These are phyloP conservation scores for Vespertilio murinus DNA, from an alignment of 2,797 vertebrate genomes.

Conservation along the genomic window DNA sequence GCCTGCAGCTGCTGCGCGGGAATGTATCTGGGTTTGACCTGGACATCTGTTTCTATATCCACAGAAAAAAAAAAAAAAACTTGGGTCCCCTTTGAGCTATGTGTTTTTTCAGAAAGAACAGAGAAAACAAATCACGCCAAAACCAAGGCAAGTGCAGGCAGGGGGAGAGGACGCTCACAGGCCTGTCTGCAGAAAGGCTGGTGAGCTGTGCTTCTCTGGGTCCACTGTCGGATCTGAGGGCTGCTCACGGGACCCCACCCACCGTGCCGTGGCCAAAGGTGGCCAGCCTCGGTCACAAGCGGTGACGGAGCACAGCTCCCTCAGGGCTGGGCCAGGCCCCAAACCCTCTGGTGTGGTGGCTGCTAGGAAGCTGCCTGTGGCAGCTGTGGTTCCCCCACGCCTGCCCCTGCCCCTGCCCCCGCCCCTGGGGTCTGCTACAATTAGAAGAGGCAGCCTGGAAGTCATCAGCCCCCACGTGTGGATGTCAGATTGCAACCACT, in stretches of 20 bases:
- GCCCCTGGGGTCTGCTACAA: not conserved
- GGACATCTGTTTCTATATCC: conserved; percentile 41
- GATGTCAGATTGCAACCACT: not conserved
- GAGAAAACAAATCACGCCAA: not conserved
- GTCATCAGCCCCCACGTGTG: not conserved
- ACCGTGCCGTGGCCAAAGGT: conserved; percentile 74
- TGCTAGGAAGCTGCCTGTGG: not conserved
- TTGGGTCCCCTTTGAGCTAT: not conserved
- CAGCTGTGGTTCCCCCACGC: not conserved
- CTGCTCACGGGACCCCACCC: not conserved
- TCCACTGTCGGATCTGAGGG: conserved; percentile 59
- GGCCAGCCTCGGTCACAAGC: conserved; percentile 75
- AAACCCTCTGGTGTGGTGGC: not conserved
- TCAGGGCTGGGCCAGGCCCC: not conserved
- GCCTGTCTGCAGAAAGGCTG: not conserved
- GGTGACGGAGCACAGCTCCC: conserved; percentile 71
- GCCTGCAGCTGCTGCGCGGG: not conserved
- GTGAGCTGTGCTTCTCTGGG: not conserved
- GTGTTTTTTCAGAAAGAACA: conserved; percentile 34
- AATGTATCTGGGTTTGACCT: conserved; percentile 25
- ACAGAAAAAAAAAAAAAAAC: conserved; percentile 59
- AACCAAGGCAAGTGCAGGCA: not conserved
- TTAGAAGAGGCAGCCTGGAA: not conserved
- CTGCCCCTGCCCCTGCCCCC: not conserved
- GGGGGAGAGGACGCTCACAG: not conserved